Evolutionary conservation across 2,888 invertebrate species (phyloP).

Genomic region (Andrena praecox): DNA sequence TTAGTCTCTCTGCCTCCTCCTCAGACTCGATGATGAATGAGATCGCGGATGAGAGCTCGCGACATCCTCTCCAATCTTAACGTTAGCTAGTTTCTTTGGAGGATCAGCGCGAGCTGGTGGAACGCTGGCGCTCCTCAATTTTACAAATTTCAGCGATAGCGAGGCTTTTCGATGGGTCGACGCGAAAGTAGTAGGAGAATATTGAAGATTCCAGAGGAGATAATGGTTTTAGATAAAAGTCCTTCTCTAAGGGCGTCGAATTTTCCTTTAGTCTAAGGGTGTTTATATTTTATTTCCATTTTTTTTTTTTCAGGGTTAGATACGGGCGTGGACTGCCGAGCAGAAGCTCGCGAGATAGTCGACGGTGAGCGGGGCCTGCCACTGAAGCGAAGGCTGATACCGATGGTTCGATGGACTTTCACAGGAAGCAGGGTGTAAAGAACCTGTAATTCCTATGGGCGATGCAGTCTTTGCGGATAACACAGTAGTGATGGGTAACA

Average conservation of each 20-base stretch:
- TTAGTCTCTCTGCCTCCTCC: too few relatives aligned
- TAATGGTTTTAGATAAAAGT: constrained; percentile 14
- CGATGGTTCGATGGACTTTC: neutral
- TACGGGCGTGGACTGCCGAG: constrained; percentile 14
- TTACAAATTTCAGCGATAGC: neutral
- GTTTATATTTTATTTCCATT: neutral
- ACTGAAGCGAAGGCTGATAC: neutral
- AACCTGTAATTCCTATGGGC: neutral
- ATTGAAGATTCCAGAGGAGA: constrained; percentile 16
- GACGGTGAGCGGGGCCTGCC: neutral
- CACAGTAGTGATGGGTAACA: neutral
- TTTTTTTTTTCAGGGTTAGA: neutral
- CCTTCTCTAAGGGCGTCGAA: neutral
- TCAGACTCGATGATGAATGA: too few relatives aligned
- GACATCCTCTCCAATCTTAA: too few relatives aligned
- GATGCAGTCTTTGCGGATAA: neutral
- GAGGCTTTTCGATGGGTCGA: neutral
- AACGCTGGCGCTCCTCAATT: neutral
- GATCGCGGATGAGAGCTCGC: too few relatives aligned
- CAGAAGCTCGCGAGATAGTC: neutral
- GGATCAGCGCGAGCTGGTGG: too few relatives aligned
- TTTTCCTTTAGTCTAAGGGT: constrained; percentile 21
- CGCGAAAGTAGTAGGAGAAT: constrained; percentile 4
- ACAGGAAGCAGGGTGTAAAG: too few relatives aligned
- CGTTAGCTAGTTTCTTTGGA: too few relatives aligned